Conservation (phyloP, 1,140 invertebrate genomes). For the Stegodyphus dumicola region DNA sequence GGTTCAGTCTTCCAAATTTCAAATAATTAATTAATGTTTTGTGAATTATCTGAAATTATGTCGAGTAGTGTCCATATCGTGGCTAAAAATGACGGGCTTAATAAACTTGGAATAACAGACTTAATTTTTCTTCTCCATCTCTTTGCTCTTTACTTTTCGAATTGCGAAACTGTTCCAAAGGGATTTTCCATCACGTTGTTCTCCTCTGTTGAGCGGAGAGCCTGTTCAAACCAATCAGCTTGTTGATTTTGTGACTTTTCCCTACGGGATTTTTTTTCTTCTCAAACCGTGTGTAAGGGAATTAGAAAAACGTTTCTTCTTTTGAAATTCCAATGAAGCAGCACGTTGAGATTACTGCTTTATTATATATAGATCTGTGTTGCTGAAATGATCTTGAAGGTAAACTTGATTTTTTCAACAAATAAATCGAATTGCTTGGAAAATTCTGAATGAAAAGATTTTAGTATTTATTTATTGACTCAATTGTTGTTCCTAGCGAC, state of each 20-base stretch:
- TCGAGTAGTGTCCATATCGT: not conserved
- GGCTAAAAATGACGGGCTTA: constrained; percentile 15
- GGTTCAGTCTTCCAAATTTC: too few species aligned
- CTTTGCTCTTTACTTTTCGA: not conserved
- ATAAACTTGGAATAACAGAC: not conserved
- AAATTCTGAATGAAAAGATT: too few species aligned
- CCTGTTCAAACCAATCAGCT: constrained; percentile 43
- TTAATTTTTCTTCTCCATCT: not conserved
- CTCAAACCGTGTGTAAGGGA: not conserved
- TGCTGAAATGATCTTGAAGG: too few species aligned
- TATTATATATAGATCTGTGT: too few species aligned
- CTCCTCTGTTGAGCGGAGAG: constrained; percentile 8
- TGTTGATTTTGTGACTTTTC: constrained; percentile 38
- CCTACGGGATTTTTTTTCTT: constrained; percentile 1
- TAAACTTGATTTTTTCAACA: too few species aligned
- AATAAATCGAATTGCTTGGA: too few species aligned
- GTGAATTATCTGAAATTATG: too few species aligned
- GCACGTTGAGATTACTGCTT: too few species aligned
- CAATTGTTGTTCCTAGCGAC: too few species aligned
- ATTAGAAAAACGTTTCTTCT: not conserved
- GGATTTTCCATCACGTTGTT: constrained; percentile 39
- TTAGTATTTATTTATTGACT: too few species aligned
- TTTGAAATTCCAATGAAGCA: not conserved
- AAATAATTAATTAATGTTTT: too few species aligned
- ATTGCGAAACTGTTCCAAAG: constrained; percentile 9